A percentile compares a stretch with the other conserved stretches of the same genome.
These are phyloP conservation scores for Pocillopora meandrina DNA, from an alignment of 92 coral and sea anemone genomes.

Conservation along the genomic window DNA sequence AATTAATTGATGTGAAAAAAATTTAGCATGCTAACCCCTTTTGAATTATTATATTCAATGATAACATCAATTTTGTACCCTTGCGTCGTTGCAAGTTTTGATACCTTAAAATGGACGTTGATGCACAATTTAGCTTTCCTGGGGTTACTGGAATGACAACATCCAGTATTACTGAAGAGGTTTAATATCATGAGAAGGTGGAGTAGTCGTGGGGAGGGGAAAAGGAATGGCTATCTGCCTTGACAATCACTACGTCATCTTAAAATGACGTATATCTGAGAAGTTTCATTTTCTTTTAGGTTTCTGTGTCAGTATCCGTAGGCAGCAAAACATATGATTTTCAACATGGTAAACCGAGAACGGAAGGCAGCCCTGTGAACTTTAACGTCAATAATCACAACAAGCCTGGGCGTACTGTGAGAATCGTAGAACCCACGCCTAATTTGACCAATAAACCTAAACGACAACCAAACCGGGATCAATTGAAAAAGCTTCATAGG, in stretches of 20 bases:
- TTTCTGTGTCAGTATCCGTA: conserved; percentile 51
- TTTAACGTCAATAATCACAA: conserved; percentile 30
- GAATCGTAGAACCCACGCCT: conserved; percentile 40
- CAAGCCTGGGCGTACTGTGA: conserved; percentile 27
- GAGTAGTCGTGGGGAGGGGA: no score
- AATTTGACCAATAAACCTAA: background rate
- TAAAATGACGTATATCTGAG: background rate
- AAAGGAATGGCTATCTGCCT: no score
- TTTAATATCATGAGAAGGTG: no score
- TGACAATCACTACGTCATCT: background rate
- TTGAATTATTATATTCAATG: no score
- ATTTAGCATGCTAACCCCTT: no score
- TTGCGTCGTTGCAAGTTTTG: no score
- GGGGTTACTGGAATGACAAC: no score
- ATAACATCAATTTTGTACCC: no score
- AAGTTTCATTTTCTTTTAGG: background rate
- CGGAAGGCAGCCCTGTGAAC: conserved; percentile 22
- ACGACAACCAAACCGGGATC: conserved; percentile 46
- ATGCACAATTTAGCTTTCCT: no score
- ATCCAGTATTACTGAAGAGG: no score
- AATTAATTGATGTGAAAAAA: no score
- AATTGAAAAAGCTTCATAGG: conserved; percentile 57
- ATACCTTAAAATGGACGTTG: no score
- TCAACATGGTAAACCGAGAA: conserved; percentile 41
- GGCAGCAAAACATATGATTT: conserved; percentile 76